Evolutionary conservation across 1,140 invertebrate species (phyloP).

Genomic region (Monomorium pharaonis): DNA sequence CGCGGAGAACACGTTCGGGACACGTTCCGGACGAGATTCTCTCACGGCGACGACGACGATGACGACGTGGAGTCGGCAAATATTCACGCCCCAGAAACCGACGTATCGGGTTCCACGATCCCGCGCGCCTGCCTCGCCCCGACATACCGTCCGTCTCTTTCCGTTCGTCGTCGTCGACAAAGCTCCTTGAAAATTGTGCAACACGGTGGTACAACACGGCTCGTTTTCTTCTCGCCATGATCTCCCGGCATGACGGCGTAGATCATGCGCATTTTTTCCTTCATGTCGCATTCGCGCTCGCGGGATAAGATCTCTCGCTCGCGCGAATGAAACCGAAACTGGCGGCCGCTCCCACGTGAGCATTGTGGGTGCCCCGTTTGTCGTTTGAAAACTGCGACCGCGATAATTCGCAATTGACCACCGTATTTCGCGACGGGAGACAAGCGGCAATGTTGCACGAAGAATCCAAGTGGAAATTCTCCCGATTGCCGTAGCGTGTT

Average conservation of each 20-base stretch:
- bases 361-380: constrained; percentile 43
- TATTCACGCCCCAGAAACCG: constrained; percentile 68
- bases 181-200: constrained; percentile 64
- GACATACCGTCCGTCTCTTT: constrained; percentile 14
- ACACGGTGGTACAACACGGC: constrained; percentile 40
- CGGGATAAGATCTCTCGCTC: constrained; percentile 68
- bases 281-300: constrained; percentile 32
- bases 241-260: constrained; percentile 43
- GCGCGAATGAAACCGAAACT: constrained; percentile 72
- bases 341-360: constrained; percentile 64
- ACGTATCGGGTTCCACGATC: constrained; percentile 70
- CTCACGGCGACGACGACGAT: no score
- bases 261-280: constrained; percentile 54
- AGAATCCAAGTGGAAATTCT: not conserved
- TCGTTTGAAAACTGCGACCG: not conserved
- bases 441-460: not conserved
- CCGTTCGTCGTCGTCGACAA: constrained; percentile 9
- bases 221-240: constrained; percentile 62
- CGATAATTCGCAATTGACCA: not conserved
- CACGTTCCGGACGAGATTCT: constrained; percentile 65
- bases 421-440: not conserved
- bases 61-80: constrained; percentile 43
- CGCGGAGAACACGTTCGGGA: constrained; percentile 28
- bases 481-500: not conserved
- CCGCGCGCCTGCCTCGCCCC: constrained; percentile 28